Conservation (phyloP, 2,113 vertebrate genomes). For the Lamprotornis superbus region DNA sequence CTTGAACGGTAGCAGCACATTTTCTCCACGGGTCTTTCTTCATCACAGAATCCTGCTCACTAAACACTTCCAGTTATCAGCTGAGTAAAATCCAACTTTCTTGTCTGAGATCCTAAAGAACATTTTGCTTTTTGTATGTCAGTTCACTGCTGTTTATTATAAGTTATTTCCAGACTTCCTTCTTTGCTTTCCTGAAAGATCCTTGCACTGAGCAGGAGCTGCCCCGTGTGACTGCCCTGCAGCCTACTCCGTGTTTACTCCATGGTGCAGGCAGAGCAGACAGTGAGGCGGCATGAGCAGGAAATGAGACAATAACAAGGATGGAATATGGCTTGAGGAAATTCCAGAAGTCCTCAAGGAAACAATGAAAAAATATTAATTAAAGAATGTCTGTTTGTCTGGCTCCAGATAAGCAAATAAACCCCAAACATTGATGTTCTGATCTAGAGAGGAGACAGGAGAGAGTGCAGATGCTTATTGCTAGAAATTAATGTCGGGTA, state of each 20-base stretch:
- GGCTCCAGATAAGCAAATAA: not conserved
- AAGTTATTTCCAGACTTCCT: not conserved
- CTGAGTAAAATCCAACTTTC: not conserved
- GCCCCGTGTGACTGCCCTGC: not conserved
- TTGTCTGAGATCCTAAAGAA: not conserved
- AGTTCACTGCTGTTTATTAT: not conserved
- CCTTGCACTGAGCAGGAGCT: not conserved
- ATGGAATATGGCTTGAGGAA: not conserved
- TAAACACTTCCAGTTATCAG: not conserved
- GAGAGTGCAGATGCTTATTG: not conserved
- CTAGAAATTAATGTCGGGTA: not conserved
- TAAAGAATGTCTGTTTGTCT: not conserved
- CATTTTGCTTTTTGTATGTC: rapidly evolving
- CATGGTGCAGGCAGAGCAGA: not conserved
- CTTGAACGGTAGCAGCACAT: not conserved
- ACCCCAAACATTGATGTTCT: not conserved
- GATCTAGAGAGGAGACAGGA: not conserved
- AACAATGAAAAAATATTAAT: not conserved
- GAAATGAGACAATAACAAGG: not conserved
- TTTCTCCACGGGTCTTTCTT: not conserved
- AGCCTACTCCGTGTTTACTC: not conserved
- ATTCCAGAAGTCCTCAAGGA: constrained; percentile 4
- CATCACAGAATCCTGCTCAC: not conserved
- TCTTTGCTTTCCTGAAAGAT: not conserved
- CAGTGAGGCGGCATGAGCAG: rapidly evolving